A percentile compares a stretch with the other conserved stretches of the same genome.
Conservation (phyloP, 1,140 invertebrate species). For the Medauroidea extradentata region DNA sequence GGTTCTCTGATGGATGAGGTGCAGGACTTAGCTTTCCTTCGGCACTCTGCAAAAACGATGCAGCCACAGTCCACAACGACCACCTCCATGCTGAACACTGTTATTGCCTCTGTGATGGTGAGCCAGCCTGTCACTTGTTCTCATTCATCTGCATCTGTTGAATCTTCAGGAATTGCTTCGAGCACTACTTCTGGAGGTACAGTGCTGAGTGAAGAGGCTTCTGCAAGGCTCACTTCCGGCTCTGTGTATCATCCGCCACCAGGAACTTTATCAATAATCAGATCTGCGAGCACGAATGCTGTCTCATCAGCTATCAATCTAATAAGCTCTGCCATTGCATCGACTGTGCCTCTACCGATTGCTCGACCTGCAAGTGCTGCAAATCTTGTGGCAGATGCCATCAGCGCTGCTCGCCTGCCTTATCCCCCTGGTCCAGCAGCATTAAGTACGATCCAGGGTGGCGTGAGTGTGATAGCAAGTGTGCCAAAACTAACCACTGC, state of each 20-base stretch:
- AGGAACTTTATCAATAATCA: neutral
- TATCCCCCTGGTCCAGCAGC: slow-evolving; percentile 10
- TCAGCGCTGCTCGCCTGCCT: slow-evolving; percentile 25
- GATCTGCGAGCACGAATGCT: neutral
- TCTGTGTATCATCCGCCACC: no score
- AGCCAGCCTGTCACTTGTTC: no score
- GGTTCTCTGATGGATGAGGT: slow-evolving; percentile 4
- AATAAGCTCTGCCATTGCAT: slow-evolving; percentile 5
- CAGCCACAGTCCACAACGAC: slow-evolving; percentile 21
- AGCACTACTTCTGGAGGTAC: no score
- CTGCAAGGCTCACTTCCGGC: no score
- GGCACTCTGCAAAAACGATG: slow-evolving; percentile 10
- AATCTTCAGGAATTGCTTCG: no score
- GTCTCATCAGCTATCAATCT: neutral
- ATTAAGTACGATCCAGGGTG: slow-evolving; percentile 1
- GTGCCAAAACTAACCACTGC: neutral
- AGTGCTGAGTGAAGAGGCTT: no score
- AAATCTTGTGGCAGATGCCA: slow-evolving; percentile 32
- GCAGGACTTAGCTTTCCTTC: slow-evolving; percentile 8
- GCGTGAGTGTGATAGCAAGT: slow-evolving; percentile 16
- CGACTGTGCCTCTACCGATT: neutral
- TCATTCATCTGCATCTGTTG: no score
- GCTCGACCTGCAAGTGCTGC: slow-evolving; percentile 18
- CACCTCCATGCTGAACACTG: neutral
- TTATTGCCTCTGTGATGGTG: neutral